These are phyloP conservation scores for Acanthoscelides obtectus DNA, from an alignment of 2,888 invertebrate genomes.

Conservation along the genomic window DNA sequence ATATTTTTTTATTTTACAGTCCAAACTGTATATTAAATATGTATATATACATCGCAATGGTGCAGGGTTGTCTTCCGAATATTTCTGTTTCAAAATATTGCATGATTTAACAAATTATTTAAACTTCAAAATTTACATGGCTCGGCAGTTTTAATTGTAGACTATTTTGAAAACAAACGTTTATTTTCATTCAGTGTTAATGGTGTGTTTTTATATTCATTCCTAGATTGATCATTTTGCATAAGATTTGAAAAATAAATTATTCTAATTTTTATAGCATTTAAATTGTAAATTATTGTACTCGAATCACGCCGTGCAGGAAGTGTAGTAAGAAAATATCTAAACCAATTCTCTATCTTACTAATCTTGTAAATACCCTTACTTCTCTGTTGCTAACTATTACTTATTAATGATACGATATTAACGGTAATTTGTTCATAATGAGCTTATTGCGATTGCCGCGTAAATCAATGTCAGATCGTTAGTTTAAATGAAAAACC, in stretches of 20 bases:
- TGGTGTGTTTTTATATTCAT: neutral
- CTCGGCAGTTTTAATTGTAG: neutral
- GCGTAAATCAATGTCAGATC: neutral
- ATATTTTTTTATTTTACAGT: neutral
- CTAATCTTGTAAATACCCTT: neutral
- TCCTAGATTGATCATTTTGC: neutral
- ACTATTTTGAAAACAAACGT: neutral
- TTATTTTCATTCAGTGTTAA: neutral
- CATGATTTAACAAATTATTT: neutral
- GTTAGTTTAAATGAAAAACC: neutral
- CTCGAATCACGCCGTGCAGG: neutral
- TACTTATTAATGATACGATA: too few species aligned
- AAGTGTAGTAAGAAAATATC: neutral
- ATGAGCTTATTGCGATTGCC: neutral
- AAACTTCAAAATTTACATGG: neutral
- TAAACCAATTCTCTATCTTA: neutral
- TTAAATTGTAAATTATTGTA: too few species aligned
- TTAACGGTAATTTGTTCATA: neutral
- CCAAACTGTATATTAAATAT: neutral
- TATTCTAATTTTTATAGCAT: too few species aligned
- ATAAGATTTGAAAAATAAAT: too few species aligned
- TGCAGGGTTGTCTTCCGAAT: neutral
- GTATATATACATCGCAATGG: neutral
- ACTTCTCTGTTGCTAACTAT: neutral
- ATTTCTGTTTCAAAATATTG: neutral